Conservation (phyloP, 2,888 invertebrate species). For the Calameuta filiformis region DNA sequence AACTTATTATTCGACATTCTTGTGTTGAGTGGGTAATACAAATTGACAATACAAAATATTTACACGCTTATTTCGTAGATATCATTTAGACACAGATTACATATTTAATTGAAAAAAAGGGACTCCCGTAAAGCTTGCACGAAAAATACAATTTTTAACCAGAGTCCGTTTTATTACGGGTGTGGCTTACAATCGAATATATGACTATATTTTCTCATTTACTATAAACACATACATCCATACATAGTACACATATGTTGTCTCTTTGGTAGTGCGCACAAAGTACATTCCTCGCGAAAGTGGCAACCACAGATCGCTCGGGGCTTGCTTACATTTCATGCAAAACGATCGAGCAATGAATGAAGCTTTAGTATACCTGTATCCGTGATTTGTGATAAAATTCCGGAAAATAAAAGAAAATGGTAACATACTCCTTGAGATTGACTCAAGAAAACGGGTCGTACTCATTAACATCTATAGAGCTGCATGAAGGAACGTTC, state of each 20-base stretch:
- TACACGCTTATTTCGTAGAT: constrained; percentile 3
- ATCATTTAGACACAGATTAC: background rate
- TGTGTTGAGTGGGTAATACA: background rate
- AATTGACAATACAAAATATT: background rate
- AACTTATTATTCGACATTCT: too few species aligned
- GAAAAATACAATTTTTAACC: too few species aligned
- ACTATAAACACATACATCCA: too few species aligned
- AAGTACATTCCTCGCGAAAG: constrained; percentile 3
- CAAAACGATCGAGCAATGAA: too few species aligned
- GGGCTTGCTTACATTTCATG: too few species aligned
- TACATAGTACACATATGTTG: background rate
- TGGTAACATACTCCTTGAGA: constrained; percentile 5
- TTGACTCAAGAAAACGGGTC: background rate
- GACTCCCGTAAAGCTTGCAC: too few species aligned
- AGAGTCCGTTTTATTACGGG: too few species aligned
- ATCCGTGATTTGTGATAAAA: background rate
- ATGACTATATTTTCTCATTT: too few species aligned
- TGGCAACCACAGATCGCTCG: background rate
- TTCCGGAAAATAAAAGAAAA: background rate
- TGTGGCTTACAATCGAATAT: too few species aligned
- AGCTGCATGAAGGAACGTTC: constrained; percentile 30
- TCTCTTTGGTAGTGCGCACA: constrained; percentile 22
- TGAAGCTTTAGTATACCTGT: background rate
- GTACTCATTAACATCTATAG: constrained; percentile 3
- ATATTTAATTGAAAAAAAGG: too few species aligned